Conservation (phyloP, 2,113 vertebrate species). For the Ctenodactylus gundi region DNA sequence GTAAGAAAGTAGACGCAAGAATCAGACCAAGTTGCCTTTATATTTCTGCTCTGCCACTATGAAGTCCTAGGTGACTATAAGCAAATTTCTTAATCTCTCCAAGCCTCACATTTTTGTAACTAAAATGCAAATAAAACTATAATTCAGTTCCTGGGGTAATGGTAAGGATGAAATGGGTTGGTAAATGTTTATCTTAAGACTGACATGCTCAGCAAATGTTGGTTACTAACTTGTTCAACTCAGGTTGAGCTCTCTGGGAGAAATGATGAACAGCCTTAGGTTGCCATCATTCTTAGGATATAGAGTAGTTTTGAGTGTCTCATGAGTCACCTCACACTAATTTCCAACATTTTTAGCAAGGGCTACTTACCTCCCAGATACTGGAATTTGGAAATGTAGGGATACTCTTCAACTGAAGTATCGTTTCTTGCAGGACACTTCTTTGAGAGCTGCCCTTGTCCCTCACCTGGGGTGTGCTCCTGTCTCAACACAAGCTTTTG, state of each 20-base stretch:
- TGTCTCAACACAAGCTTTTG: not conserved
- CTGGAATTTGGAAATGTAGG: rapidly evolving
- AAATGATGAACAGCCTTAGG: not conserved
- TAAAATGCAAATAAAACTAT: not conserved
- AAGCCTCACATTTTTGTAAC: not conserved
- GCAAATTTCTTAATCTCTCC: not conserved
- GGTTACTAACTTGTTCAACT: not conserved
- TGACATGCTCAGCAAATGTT: rapidly evolving
- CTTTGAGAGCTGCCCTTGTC: too few relatives aligned
- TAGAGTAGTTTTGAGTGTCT: not conserved
- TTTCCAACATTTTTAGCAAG: not conserved
- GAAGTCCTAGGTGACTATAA: rapidly evolving
- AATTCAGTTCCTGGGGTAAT: not conserved
- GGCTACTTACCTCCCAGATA: not conserved
- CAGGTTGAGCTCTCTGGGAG: rapidly evolving
- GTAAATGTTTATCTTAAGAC: not conserved
- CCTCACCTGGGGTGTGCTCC: not conserved
- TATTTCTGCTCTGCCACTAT: rapidly evolving
- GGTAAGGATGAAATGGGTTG: not conserved
- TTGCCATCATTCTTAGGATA: not conserved
- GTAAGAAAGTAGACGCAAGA: rapidly evolving
- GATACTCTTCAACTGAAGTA: not conserved
- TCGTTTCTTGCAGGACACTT: not conserved
- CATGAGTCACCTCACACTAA: not conserved
- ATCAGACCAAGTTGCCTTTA: not conserved